Conservation (phyloP, 2,113 vertebrate species). For the Strigops habroptila region DNA sequence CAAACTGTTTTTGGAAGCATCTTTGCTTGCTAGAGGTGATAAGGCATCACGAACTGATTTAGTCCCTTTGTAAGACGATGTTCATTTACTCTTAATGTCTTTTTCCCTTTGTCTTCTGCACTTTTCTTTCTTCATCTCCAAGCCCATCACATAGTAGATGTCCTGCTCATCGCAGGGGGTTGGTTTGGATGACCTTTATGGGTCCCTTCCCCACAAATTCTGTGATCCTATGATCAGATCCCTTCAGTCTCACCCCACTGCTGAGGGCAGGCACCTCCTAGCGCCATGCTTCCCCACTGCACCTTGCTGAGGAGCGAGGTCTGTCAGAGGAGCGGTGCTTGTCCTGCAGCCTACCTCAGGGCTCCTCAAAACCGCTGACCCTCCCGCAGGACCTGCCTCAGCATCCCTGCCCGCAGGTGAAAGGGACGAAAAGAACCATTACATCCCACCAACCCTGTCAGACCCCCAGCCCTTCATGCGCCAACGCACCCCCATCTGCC, state of each 20-base stretch:
- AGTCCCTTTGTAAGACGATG: neutral
- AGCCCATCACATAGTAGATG: no score
- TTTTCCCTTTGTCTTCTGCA: accelerated
- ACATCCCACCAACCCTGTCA: no score
- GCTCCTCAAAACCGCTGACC: neutral
- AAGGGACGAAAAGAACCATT: neutral
- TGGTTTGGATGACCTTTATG: neutral
- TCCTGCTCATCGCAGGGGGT: neutral
- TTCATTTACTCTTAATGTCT: neutral
- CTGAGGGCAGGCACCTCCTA: neutral
- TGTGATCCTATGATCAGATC: no score
- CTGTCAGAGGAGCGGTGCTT: neutral
- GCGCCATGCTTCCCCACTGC: neutral
- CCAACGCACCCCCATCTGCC: no score
- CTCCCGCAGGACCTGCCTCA: neutral
- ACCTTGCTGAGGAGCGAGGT: neutral
- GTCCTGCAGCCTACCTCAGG: neutral
- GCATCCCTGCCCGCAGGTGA: neutral
- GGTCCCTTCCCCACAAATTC: neutral
- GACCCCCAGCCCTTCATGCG: no score
- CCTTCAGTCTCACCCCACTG: neutral
- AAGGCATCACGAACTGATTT: neutral
- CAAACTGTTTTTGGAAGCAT: neutral
- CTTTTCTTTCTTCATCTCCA: neutral
- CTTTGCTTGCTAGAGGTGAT: neutral